These are phyloP conservation scores for Pararge aegeria DNA, from an alignment of 1,140 invertebrate genomes.

Conservation along the genomic window DNA sequence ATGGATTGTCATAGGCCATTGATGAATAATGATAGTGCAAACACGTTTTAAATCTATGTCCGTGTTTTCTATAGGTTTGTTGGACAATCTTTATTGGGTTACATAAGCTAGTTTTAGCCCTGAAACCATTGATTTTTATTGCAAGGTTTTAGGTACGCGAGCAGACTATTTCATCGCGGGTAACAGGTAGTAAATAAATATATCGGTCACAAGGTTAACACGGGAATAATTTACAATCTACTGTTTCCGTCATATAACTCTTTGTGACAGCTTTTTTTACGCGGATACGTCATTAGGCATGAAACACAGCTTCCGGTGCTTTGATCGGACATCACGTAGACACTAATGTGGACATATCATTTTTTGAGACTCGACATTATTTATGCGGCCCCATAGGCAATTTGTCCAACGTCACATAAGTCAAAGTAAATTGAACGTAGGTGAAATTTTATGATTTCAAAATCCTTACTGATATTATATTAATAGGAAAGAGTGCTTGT, in stretches of 20 bases:
- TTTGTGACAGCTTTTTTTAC: constrained; percentile 20
- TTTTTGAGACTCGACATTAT: constrained; percentile 16
- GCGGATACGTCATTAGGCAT: constrained; percentile 31
- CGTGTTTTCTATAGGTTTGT: too few species aligned
- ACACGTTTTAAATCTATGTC: too few species aligned
- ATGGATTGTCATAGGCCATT: too few species aligned
- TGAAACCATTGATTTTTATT: too few species aligned
- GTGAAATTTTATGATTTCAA: background rate
- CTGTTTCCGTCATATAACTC: constrained; percentile 30
- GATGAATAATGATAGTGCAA: too few species aligned
- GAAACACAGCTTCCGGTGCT: constrained; percentile 32
- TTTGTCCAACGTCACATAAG: constrained; percentile 5
- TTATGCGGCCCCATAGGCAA: constrained; percentile 14
- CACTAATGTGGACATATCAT: constrained; percentile 11
- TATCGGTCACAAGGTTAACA: constrained; percentile 33
- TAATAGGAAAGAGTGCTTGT: too few species aligned
- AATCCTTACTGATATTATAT: too few species aligned
- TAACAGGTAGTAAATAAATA: too few species aligned
- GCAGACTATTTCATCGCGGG: too few species aligned
- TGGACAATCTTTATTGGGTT: too few species aligned
- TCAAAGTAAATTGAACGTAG: background rate
- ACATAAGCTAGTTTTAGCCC: too few species aligned
- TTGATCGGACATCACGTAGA: constrained; percentile 21
- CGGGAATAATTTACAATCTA: constrained; percentile 24
- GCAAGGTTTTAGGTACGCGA: too few species aligned